phyloP scores from a whole-genome alignment of 2,888 invertebrate species.

The Adela reaumurella region DNA sequence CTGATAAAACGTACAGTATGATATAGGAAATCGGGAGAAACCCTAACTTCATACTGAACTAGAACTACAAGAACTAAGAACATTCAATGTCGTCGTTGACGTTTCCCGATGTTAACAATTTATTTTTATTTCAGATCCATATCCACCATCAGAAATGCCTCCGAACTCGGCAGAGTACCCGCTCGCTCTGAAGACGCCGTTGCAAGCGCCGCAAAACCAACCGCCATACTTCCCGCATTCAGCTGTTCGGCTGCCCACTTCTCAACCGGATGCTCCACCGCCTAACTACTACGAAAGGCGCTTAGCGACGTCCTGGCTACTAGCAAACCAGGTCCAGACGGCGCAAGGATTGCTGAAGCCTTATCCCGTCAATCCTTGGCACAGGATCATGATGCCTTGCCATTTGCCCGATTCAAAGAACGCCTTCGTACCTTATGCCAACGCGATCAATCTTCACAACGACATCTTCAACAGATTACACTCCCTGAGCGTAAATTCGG shows the following conservation, averaged over 20 bases:
- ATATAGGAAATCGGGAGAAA: too few relatives aligned
- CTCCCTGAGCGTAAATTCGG: conserved; percentile 40
- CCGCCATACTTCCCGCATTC: conserved; percentile 42
- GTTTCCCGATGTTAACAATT: too few relatives aligned
- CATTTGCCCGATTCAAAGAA: conserved; percentile 30
- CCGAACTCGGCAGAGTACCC: conserved; percentile 42
- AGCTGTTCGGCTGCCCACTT: conserved; percentile 37
- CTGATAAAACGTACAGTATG: too few relatives aligned
- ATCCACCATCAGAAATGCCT: conserved; percentile 32
- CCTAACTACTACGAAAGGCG: conserved; percentile 40
- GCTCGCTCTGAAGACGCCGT: conserved; percentile 35
- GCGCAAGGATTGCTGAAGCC: conserved; percentile 46
- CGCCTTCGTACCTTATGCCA: conserved; percentile 29
- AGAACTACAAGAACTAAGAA: too few relatives aligned
- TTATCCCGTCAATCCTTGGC: conserved; percentile 55
- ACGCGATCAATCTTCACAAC: conserved; percentile 29
- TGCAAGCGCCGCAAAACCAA: conserved; percentile 30
- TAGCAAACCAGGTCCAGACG: conserved; percentile 48
- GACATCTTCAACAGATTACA: conserved; percentile 36
- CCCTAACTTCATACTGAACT: too few relatives aligned
- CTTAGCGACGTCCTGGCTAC: conserved; percentile 52
- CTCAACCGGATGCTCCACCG: conserved; percentile 29
- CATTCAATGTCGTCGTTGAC: too few relatives aligned
- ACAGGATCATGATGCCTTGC: conserved; percentile 57
- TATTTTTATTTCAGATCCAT: conserved; percentile 33